Conservation (phyloP, 2,888 invertebrate genomes). For the Colletes collaris region DNA sequence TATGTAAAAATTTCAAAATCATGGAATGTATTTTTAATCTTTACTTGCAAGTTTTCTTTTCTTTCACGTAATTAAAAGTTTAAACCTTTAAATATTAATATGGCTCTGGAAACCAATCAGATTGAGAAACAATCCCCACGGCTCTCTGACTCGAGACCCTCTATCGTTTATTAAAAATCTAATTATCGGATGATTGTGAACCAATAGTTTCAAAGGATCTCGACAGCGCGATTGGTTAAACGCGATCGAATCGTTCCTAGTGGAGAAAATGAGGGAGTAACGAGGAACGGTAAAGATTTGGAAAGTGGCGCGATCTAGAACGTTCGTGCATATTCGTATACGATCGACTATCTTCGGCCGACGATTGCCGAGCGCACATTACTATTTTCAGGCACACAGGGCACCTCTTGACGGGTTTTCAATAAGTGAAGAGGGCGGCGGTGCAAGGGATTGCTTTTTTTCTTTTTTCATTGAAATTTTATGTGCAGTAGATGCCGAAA, state of each 20-base stretch:
- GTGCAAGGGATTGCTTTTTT: slow-evolving; percentile 68
- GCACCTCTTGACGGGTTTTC: slow-evolving; percentile 80
- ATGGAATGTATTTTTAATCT: no score
- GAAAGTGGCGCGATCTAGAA: slow-evolving; percentile 69
- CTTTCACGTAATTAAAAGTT: no score
- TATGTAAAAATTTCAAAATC: no score
- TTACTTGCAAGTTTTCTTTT: no score
- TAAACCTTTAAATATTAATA: no score
- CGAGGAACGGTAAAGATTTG: slow-evolving; percentile 41
- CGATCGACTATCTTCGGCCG: slow-evolving; percentile 69
- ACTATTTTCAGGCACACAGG: slow-evolving; percentile 82
- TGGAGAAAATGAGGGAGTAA: slow-evolving; percentile 11
- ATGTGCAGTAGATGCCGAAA: slow-evolving; percentile 63
- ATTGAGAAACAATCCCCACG: no score
- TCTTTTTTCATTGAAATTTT: slow-evolving; percentile 71
- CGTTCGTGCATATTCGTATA: slow-evolving; percentile 57
- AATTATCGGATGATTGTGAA: background rate
- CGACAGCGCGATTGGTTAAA: slow-evolving; percentile 6
- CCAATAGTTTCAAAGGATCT: background rate
- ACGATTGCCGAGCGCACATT: slow-evolving; percentile 78
- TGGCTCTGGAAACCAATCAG: no score
- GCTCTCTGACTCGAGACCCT: no score
- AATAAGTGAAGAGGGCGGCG: slow-evolving; percentile 78
- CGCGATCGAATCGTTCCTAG: slow-evolving; percentile 3
- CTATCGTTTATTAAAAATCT: background rate